Percentiles rank a stretch among this genome's conserved stretches.
Evolutionary conservation across 2,888 invertebrate species (phyloP).

Genomic region (Diachrysia chrysitis): DNA sequence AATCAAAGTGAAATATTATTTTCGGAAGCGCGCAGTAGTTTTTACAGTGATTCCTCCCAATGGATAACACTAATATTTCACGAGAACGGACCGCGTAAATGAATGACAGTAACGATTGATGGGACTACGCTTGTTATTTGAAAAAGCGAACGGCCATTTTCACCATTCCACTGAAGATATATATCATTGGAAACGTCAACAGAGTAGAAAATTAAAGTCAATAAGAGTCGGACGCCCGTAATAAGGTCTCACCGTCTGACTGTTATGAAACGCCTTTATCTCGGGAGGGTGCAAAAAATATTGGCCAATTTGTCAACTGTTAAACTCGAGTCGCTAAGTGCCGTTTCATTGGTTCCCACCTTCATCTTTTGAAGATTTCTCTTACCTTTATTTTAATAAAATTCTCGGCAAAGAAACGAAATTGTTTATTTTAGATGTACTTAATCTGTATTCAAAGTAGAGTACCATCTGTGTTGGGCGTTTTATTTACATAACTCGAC

Average conservation of each 20-base stretch:
- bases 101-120: constrained; percentile 86
- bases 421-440: constrained; percentile 53
- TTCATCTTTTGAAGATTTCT: constrained; percentile 68
- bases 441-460: constrained; percentile 57
- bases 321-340: constrained; percentile 77
- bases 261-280: constrained; percentile 81
- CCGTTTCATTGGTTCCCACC: constrained; percentile 79
- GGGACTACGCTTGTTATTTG: constrained; percentile 85
- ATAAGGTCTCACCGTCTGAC: constrained; percentile 76
- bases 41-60: constrained; percentile 82
- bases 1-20: constrained; percentile 86
- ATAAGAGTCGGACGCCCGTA: constrained; percentile 79
- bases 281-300: constrained; percentile 74
- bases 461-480: constrained; percentile 48
- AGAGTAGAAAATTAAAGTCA: constrained; percentile 88
- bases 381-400: constrained; percentile 70
- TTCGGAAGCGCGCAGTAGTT: constrained; percentile 79
- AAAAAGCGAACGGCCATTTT: constrained; percentile 87
- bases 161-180: constrained; percentile 81
- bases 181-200: constrained; percentile 88
- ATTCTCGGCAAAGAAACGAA: constrained; percentile 50
- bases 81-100: constrained; percentile 81
- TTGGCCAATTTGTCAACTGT: constrained; percentile 85
- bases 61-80: constrained; percentile 87
- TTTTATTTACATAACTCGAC: constrained; percentile 50